Percentiles rank a stretch among this genome's conserved stretches.
Conservation (phyloP, 2,113 vertebrate species). For the Clarias batrachus region DNA sequence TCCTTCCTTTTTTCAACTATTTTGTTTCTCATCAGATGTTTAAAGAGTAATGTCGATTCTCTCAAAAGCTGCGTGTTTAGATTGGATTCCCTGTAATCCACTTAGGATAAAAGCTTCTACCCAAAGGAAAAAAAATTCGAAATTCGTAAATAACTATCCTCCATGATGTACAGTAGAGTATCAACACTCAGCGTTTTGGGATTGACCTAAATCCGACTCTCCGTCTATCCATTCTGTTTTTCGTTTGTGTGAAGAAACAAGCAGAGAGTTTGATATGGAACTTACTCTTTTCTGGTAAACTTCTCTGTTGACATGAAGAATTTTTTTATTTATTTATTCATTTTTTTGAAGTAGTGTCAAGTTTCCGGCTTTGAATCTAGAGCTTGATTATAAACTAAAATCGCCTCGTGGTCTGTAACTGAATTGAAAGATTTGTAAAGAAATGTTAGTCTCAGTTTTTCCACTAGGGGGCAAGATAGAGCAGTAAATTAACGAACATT, state of each 20-base stretch:
- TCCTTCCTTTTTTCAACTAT: background rate
- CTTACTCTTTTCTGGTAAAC: background rate
- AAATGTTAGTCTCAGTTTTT: background rate
- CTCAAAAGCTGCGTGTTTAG: background rate
- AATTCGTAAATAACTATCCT: background rate
- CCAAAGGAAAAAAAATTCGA: background rate
- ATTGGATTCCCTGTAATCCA: background rate
- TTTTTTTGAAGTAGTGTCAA: too few species aligned
- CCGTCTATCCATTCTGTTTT: background rate
- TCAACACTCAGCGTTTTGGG: background rate
- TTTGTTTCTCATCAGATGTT: background rate
- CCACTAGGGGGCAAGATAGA: background rate
- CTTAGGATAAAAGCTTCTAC: background rate
- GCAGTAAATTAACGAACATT: background rate
- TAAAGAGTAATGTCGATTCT: background rate
- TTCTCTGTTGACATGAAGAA: background rate
- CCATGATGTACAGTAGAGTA: background rate
- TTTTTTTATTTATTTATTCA: too few species aligned
- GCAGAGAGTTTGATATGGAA: background rate
- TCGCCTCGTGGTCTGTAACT: background rate
- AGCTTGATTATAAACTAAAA: background rate
- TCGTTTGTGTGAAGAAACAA: background rate
- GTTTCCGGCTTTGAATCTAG: background rate
- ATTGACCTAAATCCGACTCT: background rate
- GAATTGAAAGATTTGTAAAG: background rate